Evolutionary conservation across 2,888 invertebrate species (phyloP).

Genomic region (Chalcosyrphus nemorum): DNA sequence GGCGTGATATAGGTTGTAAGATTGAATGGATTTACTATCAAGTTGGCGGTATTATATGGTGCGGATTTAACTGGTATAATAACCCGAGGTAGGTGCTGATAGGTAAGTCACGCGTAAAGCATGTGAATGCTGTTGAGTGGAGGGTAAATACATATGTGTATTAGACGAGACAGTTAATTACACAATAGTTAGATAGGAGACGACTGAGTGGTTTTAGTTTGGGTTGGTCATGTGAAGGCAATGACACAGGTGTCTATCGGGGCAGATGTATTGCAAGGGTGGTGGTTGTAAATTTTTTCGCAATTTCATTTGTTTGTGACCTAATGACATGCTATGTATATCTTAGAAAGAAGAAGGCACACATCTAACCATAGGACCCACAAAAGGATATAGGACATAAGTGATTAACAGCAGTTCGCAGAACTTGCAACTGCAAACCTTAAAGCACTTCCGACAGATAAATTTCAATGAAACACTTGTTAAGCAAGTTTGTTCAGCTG

Average conservation of each 20-base stretch:
- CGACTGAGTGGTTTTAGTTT: background rate
- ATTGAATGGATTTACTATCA: background rate
- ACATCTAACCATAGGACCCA: no score
- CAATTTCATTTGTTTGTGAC: no score
- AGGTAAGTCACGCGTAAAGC: constrained; percentile 19
- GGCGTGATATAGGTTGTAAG: constrained; percentile 2
- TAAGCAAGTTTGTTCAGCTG: no score
- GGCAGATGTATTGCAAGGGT: background rate
- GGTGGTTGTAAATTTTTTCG: no score
- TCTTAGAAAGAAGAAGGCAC: no score
- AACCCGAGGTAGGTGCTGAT: background rate
- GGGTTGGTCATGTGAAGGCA: background rate
- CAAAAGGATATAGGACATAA: no score
- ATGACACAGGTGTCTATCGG: background rate
- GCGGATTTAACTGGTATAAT: background rate
- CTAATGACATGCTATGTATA: no score
- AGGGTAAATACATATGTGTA: background rate
- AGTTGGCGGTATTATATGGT: background rate
- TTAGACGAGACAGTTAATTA: background rate
- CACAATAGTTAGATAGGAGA: background rate
- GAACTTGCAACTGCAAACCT: no score
- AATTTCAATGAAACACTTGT: no score
- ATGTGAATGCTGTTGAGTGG: background rate
- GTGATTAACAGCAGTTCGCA: no score
- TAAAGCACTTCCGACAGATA: no score